Conservation (phyloP, 2,113 vertebrate genomes). For the Daphoenositta chrysoptera region DNA sequence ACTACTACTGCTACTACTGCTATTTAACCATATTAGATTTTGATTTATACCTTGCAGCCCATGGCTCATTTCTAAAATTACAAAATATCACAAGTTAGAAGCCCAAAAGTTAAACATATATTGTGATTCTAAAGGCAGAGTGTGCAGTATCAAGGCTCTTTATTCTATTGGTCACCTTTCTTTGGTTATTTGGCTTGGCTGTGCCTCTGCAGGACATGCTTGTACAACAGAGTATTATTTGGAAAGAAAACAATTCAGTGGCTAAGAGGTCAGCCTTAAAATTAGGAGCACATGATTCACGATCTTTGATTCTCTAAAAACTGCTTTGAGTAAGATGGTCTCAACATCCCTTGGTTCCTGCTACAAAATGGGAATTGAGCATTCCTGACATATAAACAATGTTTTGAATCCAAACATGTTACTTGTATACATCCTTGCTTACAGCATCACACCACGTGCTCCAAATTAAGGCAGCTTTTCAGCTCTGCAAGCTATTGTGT, state of each 20-base stretch:
- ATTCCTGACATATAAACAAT: neutral
- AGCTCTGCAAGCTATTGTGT: neutral
- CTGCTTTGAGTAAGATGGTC: neutral
- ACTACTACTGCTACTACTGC: neutral
- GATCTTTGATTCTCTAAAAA: neutral
- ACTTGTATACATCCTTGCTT: neutral
- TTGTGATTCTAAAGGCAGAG: neutral
- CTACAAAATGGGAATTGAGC: neutral
- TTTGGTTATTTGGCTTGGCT: neutral
- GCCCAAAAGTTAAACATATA: neutral
- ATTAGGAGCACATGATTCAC: neutral
- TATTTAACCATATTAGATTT: neutral
- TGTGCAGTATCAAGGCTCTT: neutral
- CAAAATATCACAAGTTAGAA: neutral
- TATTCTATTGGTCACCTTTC: neutral
- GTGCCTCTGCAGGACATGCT: neutral
- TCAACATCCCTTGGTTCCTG: neutral
- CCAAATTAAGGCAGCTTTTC: neutral
- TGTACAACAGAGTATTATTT: neutral
- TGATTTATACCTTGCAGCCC: neutral
- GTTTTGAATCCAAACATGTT: neutral
- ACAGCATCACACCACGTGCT: neutral
- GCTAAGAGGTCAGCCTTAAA: neutral
- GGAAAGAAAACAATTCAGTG: neutral
- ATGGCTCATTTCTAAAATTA: neutral